phyloP scores from a whole-genome alignment of 35 echinoderm and acorn worm genomes.

The Stichopus chloronotus region DNA sequence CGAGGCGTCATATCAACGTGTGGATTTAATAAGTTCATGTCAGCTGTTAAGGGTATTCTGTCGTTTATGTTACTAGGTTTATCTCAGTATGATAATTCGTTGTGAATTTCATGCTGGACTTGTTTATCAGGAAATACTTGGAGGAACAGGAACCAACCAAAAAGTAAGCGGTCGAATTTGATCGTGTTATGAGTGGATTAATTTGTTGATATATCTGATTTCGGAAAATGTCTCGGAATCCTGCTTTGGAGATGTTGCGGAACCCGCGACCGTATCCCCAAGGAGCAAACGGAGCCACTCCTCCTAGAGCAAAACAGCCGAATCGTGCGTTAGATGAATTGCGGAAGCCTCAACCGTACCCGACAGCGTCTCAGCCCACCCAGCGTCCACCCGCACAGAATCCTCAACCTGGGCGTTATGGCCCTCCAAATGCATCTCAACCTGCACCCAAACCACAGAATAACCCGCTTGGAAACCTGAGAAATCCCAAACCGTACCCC shows the following conservation, averaged over 20 bases:
- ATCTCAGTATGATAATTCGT: background rate
- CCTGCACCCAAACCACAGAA: background rate
- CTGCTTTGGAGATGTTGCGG: slow-evolving; percentile 34
- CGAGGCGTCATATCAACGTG: background rate
- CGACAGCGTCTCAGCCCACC: background rate
- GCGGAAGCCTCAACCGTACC: slow-evolving; percentile 43
- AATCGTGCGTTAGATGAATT: slow-evolving; percentile 35
- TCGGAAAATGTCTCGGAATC: slow-evolving; percentile 42
- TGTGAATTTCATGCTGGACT: background rate
- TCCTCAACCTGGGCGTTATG: background rate
- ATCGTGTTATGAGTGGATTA: too few species aligned
- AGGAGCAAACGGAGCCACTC: slow-evolving; percentile 18
- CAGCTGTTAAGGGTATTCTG: background rate
- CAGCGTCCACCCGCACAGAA: background rate
- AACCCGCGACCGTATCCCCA: slow-evolving; percentile 43
- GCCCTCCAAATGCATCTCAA: slow-evolving; percentile 42
- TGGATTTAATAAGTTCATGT: background rate
- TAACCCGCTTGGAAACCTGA: background rate
- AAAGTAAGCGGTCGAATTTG: too few species aligned
- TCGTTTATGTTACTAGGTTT: background rate
- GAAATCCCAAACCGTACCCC: slow-evolving; percentile 22
- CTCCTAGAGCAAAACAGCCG: slow-evolving; percentile 26
- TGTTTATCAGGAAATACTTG: too few species aligned
- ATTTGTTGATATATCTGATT: too few species aligned
- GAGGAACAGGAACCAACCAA: too few species aligned